Evolutionary conservation across 2,888 invertebrate species (phyloP), one percentile per base, ranked within the genome.

Genomic region (Diarsia brunnea): DNA sequence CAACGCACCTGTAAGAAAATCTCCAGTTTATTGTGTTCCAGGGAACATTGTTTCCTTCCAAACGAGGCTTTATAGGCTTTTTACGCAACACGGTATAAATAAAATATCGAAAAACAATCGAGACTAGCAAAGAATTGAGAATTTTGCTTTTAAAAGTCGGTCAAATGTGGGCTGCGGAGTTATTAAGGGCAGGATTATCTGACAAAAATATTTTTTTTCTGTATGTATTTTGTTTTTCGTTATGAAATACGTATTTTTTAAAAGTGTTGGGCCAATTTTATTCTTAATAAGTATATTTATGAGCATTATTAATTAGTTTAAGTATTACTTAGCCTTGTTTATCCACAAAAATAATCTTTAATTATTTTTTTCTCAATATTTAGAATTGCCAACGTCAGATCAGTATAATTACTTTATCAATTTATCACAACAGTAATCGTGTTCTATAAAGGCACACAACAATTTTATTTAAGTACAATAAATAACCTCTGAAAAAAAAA

Each of bases 61-160:
- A 85, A 85, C 70, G 70, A 78, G 69, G 75, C 49, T 85, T 78
- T 82, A 85, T 78, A 78, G 87, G 58, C 75, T 75, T 78, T 76
- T 77, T 67, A 75, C 45, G 69, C 49, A 71, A 65, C 76, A 66
- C 66, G 31, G 71, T 74, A 77, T 75, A 82, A 85, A 87, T 85
- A 82, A 85, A 78, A 82, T 87, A 87, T 82, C 75, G 78, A 82
- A 87, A 87, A 85, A 77, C 86, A 78, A 82, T 87, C 71, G 21
- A 69, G 61, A 66, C 74, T 79, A 51, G 38, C 68, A 68, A 75
- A 75, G 73, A 76, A 82, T 66, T 61, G 70, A 67, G 65, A 75
- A 58, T 51, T 64, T 67, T 73, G 31, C 63, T 78, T 77, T 74
- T n/a, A 75, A 80, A 84, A 75, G 66, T 65, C 68, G 24, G 16